Evolutionary conservation across 1,140 invertebrate genomes (phyloP).

Genomic region (Eciton burchellii): DNA sequence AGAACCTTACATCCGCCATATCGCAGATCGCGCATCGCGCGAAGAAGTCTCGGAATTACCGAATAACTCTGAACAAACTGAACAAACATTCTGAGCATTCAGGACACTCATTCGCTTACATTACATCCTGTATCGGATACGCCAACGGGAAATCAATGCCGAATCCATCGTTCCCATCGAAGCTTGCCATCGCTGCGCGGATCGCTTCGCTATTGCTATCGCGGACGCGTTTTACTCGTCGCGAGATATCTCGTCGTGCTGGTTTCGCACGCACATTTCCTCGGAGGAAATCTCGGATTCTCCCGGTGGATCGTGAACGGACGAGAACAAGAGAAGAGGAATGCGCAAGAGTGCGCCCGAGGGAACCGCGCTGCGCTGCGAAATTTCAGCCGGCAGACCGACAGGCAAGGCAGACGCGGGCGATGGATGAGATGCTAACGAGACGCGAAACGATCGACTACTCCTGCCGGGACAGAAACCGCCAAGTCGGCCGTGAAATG

Average conservation of each 20-base stretch:
- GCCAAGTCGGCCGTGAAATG: constrained; percentile 75
- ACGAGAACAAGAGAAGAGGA: constrained; percentile 36
- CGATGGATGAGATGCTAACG: constrained; percentile 78
- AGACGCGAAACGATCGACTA: constrained; percentile 77
- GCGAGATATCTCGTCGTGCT: constrained; percentile 8
- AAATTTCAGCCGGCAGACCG: constrained; percentile 69
- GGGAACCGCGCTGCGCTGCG: constrained; percentile 52
- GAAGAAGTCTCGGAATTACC: constrained; percentile 3
- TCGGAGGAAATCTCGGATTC: constrained; percentile 66
- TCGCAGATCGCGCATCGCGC: not conserved
- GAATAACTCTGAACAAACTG: too few species aligned
- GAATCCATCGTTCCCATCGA: not conserved
- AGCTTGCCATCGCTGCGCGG: not conserved
- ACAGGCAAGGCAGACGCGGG: constrained; percentile 66
- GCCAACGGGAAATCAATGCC: not conserved
- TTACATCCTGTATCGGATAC: constrained; percentile 8
- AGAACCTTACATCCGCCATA: not conserved
- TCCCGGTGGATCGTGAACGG: constrained; percentile 17
- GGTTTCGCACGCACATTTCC: constrained; percentile 29
- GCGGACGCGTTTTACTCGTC: constrained; percentile 22
- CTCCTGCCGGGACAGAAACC: constrained; percentile 58
- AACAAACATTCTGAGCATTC: constrained; percentile 22
- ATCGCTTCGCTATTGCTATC: not conserved
- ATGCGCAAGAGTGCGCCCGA: not conserved
- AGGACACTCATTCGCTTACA: not conserved